Evolutionary conservation across 2,888 invertebrate genomes (phyloP).

Genomic region (Leptinotarsa tumamoca): DNA sequence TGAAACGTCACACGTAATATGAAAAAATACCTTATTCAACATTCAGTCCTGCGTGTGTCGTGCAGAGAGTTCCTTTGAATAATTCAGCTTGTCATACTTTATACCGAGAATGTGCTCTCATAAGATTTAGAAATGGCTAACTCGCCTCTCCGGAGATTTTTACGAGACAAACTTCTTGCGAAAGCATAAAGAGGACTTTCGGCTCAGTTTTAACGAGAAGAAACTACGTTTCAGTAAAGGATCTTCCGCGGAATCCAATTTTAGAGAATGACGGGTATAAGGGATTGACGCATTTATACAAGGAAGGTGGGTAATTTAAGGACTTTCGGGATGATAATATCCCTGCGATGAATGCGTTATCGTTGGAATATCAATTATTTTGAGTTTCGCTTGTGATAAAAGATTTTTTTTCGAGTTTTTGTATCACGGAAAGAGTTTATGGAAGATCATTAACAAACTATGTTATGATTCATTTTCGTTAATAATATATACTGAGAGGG

Average conservation of each 20-base stretch:
- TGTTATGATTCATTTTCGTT: no score
- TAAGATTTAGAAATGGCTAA: constrained; percentile 57
- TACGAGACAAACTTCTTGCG: constrained; percentile 52
- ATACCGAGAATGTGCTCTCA: constrained; percentile 53
- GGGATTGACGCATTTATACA: neutral
- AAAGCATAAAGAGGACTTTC: constrained; percentile 51
- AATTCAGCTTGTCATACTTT: constrained; percentile 59
- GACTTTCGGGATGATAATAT: neutral
- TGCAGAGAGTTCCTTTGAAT: constrained; percentile 50
- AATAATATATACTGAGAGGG: no score
- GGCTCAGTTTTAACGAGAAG: constrained; percentile 44
- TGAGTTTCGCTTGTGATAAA: neutral
- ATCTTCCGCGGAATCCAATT: constrained; percentile 35
- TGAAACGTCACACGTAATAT: constrained; percentile 39
- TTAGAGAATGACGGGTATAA: constrained; percentile 20
- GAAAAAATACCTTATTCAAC: constrained; percentile 42
- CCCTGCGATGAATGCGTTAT: neutral
- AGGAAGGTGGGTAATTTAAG: neutral
- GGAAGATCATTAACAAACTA: no score
- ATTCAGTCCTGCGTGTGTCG: constrained; percentile 41
- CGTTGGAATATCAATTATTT: neutral
- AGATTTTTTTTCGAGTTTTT: neutral
- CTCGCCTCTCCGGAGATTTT: constrained; percentile 53
- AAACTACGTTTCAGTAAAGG: constrained; percentile 32
- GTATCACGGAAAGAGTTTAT: no score